Evolutionary conservation across 2,888 invertebrate genomes (phyloP).

Genomic region (Onchidella celtica): DNA sequence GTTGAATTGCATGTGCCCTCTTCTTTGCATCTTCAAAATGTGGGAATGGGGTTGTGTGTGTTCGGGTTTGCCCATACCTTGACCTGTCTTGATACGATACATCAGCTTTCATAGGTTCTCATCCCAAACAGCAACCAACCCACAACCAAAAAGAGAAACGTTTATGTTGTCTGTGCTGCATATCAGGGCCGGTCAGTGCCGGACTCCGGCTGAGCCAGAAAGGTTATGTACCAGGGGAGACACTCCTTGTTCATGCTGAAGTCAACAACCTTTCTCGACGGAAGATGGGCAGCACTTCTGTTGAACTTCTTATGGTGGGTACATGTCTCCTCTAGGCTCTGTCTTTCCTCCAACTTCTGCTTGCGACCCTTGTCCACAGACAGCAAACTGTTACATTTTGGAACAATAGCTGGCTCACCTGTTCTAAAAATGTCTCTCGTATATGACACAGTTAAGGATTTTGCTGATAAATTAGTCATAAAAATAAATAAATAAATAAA

Average conservation of each 20-base stretch:
- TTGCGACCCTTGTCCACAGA: neutral
- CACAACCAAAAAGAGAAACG: conserved; percentile 85
- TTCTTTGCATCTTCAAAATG: too few relatives aligned
- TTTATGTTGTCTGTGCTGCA: conserved; percentile 82
- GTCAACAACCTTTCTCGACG: conserved; percentile 92
- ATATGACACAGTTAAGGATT: too few relatives aligned
- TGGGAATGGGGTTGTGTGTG: too few relatives aligned
- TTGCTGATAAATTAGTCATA: too few relatives aligned
- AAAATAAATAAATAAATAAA: too few relatives aligned
- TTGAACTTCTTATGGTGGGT: conserved; percentile 88
- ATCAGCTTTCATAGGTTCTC: too few relatives aligned
- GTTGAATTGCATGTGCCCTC: too few relatives aligned
- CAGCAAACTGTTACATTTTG: neutral
- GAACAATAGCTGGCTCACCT: neutral
- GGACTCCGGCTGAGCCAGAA: conserved; percentile 93
- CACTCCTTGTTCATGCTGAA: conserved; percentile 91
- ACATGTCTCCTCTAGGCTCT: neutral
- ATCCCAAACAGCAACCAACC: conserved; percentile 82
- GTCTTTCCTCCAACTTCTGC: too few relatives aligned
- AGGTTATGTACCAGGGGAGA: conserved; percentile 96
- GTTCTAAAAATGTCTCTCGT: too few relatives aligned
- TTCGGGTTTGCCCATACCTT: too few relatives aligned
- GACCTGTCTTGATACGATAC: too few relatives aligned
- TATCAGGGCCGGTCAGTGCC: conserved; percentile 92
- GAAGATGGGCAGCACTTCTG: conserved; percentile 91